Conservation (phyloP, 2,888 invertebrate species). For the Drosophila formosana region DNA sequence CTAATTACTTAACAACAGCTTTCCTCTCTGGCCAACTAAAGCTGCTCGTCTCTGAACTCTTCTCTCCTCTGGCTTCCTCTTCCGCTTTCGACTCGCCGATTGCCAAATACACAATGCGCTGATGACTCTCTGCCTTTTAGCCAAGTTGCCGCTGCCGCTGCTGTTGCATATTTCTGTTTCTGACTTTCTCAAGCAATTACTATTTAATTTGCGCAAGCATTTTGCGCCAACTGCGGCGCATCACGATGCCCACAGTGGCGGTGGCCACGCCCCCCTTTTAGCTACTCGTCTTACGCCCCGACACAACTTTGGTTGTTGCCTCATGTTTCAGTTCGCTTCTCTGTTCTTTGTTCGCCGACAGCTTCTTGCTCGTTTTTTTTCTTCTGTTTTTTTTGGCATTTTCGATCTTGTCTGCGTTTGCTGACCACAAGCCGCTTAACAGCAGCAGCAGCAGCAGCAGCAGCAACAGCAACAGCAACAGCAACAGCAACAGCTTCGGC, state of each 20-base stretch:
- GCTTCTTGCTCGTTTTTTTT: not conserved
- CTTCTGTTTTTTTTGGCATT: slow-evolving; percentile 15
- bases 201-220: slow-evolving; percentile 77
- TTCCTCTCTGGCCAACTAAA: slow-evolving; percentile 8
- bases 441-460: slow-evolving; percentile 23
- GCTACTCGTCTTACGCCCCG: slow-evolving; percentile 57
- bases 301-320: slow-evolving; percentile 9
- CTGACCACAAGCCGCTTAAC: slow-evolving; percentile 63
- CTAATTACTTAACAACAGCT: slow-evolving; percentile 8
- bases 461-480: slow-evolving; percentile 38
- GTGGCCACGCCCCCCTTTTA: slow-evolving; percentile 55
- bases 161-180: slow-evolving; percentile 31
- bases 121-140: slow-evolving; percentile 66
- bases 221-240: slow-evolving; percentile 56
- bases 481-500: not conserved
- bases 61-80: too few species aligned
- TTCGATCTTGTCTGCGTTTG: slow-evolving; percentile 53
- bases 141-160: slow-evolving; percentile 27
- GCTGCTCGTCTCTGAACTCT: too few species aligned
- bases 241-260: slow-evolving; percentile 36
- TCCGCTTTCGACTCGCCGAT: slow-evolving; percentile 5
- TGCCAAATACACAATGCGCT: slow-evolving; percentile 47
- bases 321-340: slow-evolving; percentile 7
- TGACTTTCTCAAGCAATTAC: slow-evolving; percentile 78
- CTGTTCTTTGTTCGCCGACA: not conserved